Percentiles rank a stretch among this genome's conserved stretches.
phyloP scores from a whole-genome alignment of 1,140 invertebrate genomes.

The Drosophila sechellia region DNA sequence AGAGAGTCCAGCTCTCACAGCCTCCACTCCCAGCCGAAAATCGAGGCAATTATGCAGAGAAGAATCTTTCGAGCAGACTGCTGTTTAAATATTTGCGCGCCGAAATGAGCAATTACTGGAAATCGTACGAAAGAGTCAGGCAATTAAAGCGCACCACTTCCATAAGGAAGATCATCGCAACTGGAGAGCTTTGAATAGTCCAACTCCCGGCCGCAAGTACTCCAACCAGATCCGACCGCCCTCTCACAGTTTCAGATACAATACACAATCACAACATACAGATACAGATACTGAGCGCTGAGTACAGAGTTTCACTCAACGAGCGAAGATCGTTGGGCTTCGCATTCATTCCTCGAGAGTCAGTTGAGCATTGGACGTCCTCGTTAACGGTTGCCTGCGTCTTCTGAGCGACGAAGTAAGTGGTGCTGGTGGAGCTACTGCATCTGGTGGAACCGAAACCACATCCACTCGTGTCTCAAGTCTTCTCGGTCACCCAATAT shows the following conservation, averaged over 20 bases:
- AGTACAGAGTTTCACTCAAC: conserved; percentile 62
- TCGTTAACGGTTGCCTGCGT: conserved; percentile 80
- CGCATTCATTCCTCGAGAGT: conserved; percentile 68
- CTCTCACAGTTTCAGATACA: conserved; percentile 15
- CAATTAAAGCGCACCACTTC: conserved; percentile 4
- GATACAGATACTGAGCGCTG: conserved; percentile 27
- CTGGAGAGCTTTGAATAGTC: conserved; percentile 9
- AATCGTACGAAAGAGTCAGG: conserved; percentile 8
- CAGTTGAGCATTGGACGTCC: conserved; percentile 83
- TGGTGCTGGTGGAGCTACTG: conserved; percentile 46
- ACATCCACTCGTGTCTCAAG: conserved; percentile 46
- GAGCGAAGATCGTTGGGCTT: conserved; percentile 37
- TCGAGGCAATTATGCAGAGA: not conserved
- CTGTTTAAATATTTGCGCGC: conserved; percentile 30
- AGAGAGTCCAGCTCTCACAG: conserved; percentile 22
- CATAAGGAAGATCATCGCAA: conserved; percentile 1
- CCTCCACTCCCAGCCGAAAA: conserved; percentile 47
- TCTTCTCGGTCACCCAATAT: conserved; percentile 63
- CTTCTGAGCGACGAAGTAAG: conserved; percentile 75
- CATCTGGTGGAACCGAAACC: conserved; percentile 18
- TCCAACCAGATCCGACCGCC: conserved; percentile 23
- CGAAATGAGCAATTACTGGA: conserved; percentile 21
- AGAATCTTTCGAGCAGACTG: not conserved
- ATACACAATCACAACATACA: conserved; percentile 4
- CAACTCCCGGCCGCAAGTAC: conserved; percentile 11